A percentile compares a stretch with the other conserved stretches of the same genome.
These are phyloP conservation scores for Archocentrus centrarchus DNA, from an alignment of 2,113 vertebrate genomes.

Conservation along the genomic window DNA sequence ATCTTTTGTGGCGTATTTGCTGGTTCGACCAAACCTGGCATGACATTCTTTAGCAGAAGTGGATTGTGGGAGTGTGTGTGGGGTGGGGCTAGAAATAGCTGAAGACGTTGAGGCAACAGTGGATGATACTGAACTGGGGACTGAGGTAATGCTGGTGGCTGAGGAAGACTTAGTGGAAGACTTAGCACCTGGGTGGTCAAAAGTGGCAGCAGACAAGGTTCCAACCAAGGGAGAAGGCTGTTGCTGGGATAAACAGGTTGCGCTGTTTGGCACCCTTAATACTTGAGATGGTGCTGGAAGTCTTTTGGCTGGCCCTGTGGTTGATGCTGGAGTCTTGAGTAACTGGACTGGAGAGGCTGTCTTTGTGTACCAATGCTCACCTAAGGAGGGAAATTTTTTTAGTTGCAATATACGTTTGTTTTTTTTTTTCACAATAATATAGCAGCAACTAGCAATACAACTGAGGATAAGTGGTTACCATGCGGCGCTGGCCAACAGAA, in stretches of 20 bases:
- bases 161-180: no score
- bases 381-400: not conserved
- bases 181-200: rapidly evolving
- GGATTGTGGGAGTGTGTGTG: not conserved
- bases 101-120: not conserved
- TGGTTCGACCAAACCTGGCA: not conserved
- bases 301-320: not conserved
- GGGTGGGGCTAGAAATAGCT: not conserved
- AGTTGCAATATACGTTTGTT: not conserved
- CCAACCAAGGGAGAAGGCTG: not conserved
- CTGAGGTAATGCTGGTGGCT: not conserved
- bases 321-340: constrained; percentile 4
- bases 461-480: not conserved
- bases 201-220: not conserved
- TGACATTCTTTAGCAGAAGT: rapidly evolving
- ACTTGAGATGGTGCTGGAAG: not conserved
- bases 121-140: not conserved
- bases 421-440: not conserved
- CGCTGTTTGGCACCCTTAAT: not conserved
- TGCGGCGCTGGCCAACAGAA: no score
- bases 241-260: not conserved
- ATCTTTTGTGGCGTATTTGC: not conserved
- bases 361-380: not conserved
- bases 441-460: not conserved
- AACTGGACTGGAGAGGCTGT: not conserved